Percentiles rank a stretch among this genome's conserved stretches.
These are phyloP conservation scores for Danaus chrysippus DNA, from an alignment of 2,888 invertebrate genomes.

Conservation along the genomic window DNA sequence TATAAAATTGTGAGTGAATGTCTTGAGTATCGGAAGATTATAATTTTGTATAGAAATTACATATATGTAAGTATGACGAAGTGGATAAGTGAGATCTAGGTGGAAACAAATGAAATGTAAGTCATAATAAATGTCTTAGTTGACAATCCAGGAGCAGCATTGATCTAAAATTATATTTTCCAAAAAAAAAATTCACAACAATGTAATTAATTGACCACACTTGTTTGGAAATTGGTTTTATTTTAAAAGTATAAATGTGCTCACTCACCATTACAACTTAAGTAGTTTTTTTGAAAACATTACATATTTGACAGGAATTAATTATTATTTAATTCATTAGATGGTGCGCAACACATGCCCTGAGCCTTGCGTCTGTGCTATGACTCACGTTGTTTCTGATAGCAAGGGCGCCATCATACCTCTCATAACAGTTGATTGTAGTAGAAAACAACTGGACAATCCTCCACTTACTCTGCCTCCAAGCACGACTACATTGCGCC, in stretches of 20 bases:
- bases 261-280: too few relatives aligned
- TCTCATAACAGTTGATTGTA: conserved; percentile 84
- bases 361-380: conserved; percentile 78
- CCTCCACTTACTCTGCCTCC: conserved; percentile 82
- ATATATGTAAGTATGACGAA: too few relatives aligned
- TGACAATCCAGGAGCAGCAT: background rate
- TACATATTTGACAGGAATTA: conserved; percentile 20
- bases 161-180: background rate
- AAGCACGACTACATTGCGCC: conserved; percentile 81
- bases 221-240: background rate
- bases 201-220: background rate
- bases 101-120: too few relatives aligned
- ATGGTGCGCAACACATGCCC: conserved; percentile 80
- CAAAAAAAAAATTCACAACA: too few relatives aligned
- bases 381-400: conserved; percentile 81
- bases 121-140: too few relatives aligned
- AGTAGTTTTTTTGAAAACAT: too few relatives aligned
- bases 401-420: conserved; percentile 74
- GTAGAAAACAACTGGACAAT: conserved; percentile 71
- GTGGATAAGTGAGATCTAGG: too few relatives aligned
- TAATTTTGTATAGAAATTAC: too few relatives aligned
- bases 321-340: conserved; percentile 46
- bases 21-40: too few relatives aligned
- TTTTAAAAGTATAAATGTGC: background rate
- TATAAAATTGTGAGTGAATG: too few relatives aligned